These are phyloP conservation scores for Theodoxus fluviatilis DNA, from an alignment of 2,888 invertebrate genomes.

Conservation along the genomic window DNA sequence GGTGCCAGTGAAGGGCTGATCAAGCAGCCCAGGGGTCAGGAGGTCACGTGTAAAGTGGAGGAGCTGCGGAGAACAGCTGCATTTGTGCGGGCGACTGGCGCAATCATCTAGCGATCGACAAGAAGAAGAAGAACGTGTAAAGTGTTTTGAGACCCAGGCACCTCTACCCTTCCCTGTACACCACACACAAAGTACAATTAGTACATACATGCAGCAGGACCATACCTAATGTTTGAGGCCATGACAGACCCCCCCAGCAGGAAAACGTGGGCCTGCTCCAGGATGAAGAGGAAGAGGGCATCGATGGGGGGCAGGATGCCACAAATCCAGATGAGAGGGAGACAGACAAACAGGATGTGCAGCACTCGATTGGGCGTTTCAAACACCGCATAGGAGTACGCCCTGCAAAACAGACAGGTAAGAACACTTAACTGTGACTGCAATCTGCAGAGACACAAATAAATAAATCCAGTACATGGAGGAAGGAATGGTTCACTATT, in stretches of 20 bases:
- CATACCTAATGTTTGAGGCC: slow-evolving; percentile 55
- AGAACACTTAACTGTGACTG: not conserved
- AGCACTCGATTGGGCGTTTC: slow-evolving; percentile 50
- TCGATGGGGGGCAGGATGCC: slow-evolving; percentile 61
- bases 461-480: too few relatives aligned
- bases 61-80: too few relatives aligned
- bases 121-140: too few relatives aligned
- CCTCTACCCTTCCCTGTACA: not conserved
- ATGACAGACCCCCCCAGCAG: slow-evolving; percentile 59
- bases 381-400: slow-evolving; percentile 43
- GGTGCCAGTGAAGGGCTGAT: too few relatives aligned
- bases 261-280: slow-evolving; percentile 56
- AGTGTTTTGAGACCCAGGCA: not conserved
- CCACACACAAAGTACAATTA: not conserved
- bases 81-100: too few relatives aligned
- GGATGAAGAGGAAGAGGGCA: slow-evolving; percentile 54
- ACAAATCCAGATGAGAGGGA: slow-evolving; percentile 57
- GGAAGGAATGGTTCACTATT: too few relatives aligned
- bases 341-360: slow-evolving; percentile 55
- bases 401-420: slow-evolving; percentile 35
- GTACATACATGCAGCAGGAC: not conserved
- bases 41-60: too few relatives aligned
- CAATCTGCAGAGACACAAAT: too few relatives aligned
- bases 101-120: too few relatives aligned
- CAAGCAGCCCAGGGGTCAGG: too few relatives aligned